Base-by-base conservation (phyloP, 1,140 invertebrate genomes). In the Fopius arisanus region DNA sequence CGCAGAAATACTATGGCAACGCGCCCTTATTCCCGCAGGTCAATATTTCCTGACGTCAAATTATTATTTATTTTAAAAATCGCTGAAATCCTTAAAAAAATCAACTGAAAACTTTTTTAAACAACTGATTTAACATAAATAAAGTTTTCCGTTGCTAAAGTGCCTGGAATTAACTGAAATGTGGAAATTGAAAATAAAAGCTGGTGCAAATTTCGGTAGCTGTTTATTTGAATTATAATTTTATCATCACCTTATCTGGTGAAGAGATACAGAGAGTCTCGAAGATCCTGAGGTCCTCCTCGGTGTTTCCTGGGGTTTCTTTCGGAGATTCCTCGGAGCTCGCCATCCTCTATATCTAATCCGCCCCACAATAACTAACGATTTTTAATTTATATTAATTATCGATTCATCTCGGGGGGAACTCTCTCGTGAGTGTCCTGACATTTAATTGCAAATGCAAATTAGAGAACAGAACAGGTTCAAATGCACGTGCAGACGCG, bases 251-350 rank as follows among this genome's bases (percentile, higher is more conserved):
- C 82, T 84, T 80, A 21, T 75, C 77, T 9, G 80, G 78, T 23
- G 83, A 80, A 23, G 81, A 81, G 65, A 84, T 84, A 75, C 90
- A 90, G 59, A 93, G 83, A 0, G 90, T 87, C 84, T 93, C 90
- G 80, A 91, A 93, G 63, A 93, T 89, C 80, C 89, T 90, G 89
- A 92, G 92, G 83, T 94, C 92, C 78, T 92, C 92, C 21, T 89
- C 83, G 23, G 85, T 86, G 72, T 90, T 88, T 59, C 90, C 90
- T 4, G 82, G 77, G 37, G 76, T 10, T 67, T 77, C 72, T 51
- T 73, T 76, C 16, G 66, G 43, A 19, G 43, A 37, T 21, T 75
- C 78, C 31, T 75, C 78, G 54, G 73, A 21, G 31, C 48, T 76
- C 51, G 71, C 62, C 75, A 73, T 73, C 10, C 14, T 65, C 16